phyloP scores from a whole-genome alignment of 2,888 invertebrate genomes.

The Ophonus ardosiacus region DNA sequence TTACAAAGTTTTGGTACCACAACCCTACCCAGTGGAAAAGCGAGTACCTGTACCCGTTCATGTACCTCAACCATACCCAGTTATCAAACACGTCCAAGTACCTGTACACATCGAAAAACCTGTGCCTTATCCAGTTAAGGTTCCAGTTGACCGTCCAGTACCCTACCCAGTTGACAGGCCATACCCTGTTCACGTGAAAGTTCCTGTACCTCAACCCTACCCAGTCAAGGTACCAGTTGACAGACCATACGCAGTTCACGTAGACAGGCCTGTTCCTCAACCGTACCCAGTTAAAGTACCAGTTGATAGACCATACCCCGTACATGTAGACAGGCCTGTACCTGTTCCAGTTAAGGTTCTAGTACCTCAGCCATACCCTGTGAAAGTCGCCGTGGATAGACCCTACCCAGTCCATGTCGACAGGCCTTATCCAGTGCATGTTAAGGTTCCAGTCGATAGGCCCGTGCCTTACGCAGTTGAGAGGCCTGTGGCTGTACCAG shows the following conservation, averaged over 20 bases:
- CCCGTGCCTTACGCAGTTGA: conserved; percentile 75
- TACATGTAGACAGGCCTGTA: conserved; percentile 81
- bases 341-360: conserved; percentile 81
- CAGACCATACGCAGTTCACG: conserved; percentile 84
- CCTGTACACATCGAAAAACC: conserved; percentile 78
- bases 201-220: conserved; percentile 86
- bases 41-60: conserved; percentile 81
- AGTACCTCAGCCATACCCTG: conserved; percentile 73
- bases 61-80: conserved; percentile 82
- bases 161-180: conserved; percentile 89
- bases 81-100: conserved; percentile 79
- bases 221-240: conserved; percentile 85
- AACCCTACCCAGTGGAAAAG: conserved; percentile 89
- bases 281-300: conserved; percentile 82
- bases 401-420: conserved; percentile 77
- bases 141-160: conserved; percentile 81
- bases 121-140: conserved; percentile 83
- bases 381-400: conserved; percentile 82
- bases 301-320: conserved; percentile 79
- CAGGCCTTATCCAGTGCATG: conserved; percentile 78
- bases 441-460: conserved; percentile 79
- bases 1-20: conserved; percentile 87
- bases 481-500: conserved; percentile 82
- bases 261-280: conserved; percentile 82
- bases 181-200: conserved; percentile 86